Evolutionary conservation across 1,140 invertebrate genomes (phyloP).

Genomic region (Zaprionus inermis): DNA sequence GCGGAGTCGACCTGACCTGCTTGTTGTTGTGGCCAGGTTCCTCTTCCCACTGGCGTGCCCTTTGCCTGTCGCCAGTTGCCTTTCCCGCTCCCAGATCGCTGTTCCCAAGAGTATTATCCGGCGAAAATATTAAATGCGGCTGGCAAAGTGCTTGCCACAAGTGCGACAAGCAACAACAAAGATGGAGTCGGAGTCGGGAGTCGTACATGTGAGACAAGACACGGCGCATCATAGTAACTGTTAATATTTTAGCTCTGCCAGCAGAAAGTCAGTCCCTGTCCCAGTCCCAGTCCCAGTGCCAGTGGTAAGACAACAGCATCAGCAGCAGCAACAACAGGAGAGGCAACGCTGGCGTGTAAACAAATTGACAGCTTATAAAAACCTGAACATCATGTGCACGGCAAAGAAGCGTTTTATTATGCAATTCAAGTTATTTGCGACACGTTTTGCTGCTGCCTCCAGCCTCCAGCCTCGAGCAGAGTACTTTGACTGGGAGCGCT

Average conservation of each 20-base stretch:
- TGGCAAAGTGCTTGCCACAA: conserved; percentile 49
- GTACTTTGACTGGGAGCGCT: conserved; percentile 32
- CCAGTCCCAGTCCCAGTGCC: conserved; percentile 31
- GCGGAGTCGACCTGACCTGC: conserved; percentile 41
- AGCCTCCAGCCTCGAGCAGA: background rate
- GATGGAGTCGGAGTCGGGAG: background rate
- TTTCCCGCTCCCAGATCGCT: conserved; percentile 21
- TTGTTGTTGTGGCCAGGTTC: conserved; percentile 68
- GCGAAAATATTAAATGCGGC: conserved; percentile 73
- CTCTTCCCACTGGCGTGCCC: background rate
- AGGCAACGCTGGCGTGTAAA: conserved; percentile 55
- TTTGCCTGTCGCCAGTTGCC: conserved; percentile 23
- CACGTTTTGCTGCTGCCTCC: conserved; percentile 40
- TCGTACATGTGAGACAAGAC: conserved; percentile 39
- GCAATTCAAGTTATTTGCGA: conserved; percentile 76
- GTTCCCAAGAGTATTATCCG: conserved; percentile 76
- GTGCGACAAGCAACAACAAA: conserved; percentile 41
- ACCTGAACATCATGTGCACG: conserved; percentile 72
- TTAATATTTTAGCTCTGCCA: conserved; percentile 75
- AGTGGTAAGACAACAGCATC: conserved; percentile 8
- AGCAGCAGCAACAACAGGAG: conserved; percentile 8
- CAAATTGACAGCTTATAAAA: conserved; percentile 82
- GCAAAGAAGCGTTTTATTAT: conserved; percentile 73
- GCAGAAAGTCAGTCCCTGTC: conserved; percentile 58
- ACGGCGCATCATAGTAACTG: conserved; percentile 52